A percentile compares a stretch with the other conserved stretches of the same genome.
Evolutionary conservation across 2,797 vertebrate species (phyloP).

Genomic region (Leptatherina wallacei): DNA sequence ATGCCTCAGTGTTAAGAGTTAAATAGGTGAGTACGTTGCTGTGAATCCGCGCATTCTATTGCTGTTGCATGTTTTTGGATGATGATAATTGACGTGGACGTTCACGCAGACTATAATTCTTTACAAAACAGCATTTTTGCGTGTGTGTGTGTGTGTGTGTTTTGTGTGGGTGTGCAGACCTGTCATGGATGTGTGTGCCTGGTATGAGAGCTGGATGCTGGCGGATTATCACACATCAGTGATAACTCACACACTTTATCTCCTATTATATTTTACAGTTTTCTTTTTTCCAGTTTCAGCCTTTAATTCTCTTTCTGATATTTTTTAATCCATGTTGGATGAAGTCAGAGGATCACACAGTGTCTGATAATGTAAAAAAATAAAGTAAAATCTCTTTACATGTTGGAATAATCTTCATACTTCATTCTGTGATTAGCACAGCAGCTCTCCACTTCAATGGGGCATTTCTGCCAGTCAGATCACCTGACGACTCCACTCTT

Average conservation of each 20-base stretch:
- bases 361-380: not conserved
- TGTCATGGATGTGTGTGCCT: conserved; percentile 18
- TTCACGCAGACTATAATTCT: conserved; percentile 10
- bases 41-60: conserved; percentile 55
- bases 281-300: not conserved
- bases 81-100: conserved; percentile 26
- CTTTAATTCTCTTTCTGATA: conserved; percentile 20
- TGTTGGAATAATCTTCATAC: conserved; percentile 29
- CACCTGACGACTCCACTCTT: conserved; percentile 45
- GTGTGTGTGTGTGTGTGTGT: conserved; percentile 28
- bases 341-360: conserved; percentile 1
- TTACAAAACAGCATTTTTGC: conserved; percentile 6
- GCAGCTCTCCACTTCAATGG: conserved; percentile 22
- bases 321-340: conserved; percentile 22
- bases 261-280: conserved; percentile 35
- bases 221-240: conserved; percentile 48
- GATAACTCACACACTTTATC: conserved; percentile 35
- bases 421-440: conserved; percentile 20
- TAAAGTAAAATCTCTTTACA: not conserved
- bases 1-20: conserved; percentile 65
- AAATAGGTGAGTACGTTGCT: conserved; percentile 79
- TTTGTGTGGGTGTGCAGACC: conserved; percentile 27
- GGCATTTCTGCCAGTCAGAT: conserved; percentile 34
- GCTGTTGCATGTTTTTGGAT: conserved; percentile 57
- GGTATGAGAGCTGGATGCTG: conserved; percentile 23